Evolutionary conservation across 2,797 vertebrate species (phyloP), one percentile per base, ranked within the genome.

Genomic region (Phrynocephalus vlangalii): DNA sequence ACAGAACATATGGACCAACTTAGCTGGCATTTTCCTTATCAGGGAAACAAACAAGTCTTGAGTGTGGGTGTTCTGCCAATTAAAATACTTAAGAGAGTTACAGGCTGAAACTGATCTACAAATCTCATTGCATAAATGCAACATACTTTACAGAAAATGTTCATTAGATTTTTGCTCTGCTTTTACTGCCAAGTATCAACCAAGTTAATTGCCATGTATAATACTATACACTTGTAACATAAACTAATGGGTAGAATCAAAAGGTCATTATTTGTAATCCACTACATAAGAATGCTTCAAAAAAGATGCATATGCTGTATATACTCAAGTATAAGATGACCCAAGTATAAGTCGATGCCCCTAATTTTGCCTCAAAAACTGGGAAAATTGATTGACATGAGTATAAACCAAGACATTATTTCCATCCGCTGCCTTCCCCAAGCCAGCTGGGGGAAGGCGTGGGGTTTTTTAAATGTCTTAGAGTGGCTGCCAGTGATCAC

Each of bases 11-110:
- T 96, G 96, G 96, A 94, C 93, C 84, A 93, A 94, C 92, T 96
- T 95, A 95, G 93, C 92, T 96, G 96, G 96, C 96, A 96, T 97
- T 97, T 96, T 96, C 95, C 94, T 96, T 96, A 97, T 96, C 95
- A 94, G 93, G 96, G 96, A 96, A 97, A 96, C 94, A 97, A 97
- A 96, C 95, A 97, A 96, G 94, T 94, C 94, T 96, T 95, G 92
- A 83, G 94, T 92, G 96, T 96, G 96, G 96, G 96, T 96, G 96
- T 97, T 96, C 95, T 95, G 96, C 96, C 96, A 96, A 96, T 97
- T 96, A 97, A 96, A 96, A 96, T 85, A 91, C 96, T 96, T 95
- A 96, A 94, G 95, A 94, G 91, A 91, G 94, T 94, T 95, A 96
- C 94, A 95, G 94, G 92, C 96, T 95, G 95, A 92, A 95, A 94